Evolutionary conservation across 2,797 vertebrate genomes (phyloP), one percentile per base, ranked within the genome.

Genomic region (Bovichtus variegatus): DNA sequence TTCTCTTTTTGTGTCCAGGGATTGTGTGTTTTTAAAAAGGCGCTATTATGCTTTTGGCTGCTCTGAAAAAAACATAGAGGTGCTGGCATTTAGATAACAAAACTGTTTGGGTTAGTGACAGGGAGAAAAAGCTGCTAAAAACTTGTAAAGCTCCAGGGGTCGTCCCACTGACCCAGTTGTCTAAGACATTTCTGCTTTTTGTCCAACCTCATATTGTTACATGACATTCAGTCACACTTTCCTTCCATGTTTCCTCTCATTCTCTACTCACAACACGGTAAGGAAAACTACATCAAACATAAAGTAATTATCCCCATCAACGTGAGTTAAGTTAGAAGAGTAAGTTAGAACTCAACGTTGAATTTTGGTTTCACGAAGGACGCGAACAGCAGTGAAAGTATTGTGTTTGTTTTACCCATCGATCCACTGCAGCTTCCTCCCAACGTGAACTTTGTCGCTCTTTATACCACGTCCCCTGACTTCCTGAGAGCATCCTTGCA

Each of bases 11-110:
- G 68, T 76, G 27, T 65, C 60, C 31, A 18, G 12, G 29, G 64
- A 69, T 59, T 12, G 10, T 46, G 27, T 43, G 57, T 71, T 83
- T 85, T 64, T 57, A 44, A 59, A 34, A 60, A 85, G 57, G 46
- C 71, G 50, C 27, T 58, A 66, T 78, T 44, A 50, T 74, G 50
- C 43, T 71, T 86, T 78, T 71, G 16, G 23, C 50, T 62, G 53
- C 27, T 29, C 51, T 67, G 11, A 66, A 55, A 72, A 34, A 71
- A 40, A 2, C 25, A 66, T 18, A 34, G 51, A 73, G 12, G 19
- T 76, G 23, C 60, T 44, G 54, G 51, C 27, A 51, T 86, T 83
- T 71, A 76, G 58, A 78, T 57, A 60, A 80, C 25, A 74, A 76
- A 86, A 63, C 34, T 21, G 67, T 78, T 75, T 76, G 27, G 69